A percentile compares a stretch with the other conserved stretches of the same genome.
Conservation (phyloP, 2,113 vertebrate genomes). For the Ceratotherium simum region DNA sequence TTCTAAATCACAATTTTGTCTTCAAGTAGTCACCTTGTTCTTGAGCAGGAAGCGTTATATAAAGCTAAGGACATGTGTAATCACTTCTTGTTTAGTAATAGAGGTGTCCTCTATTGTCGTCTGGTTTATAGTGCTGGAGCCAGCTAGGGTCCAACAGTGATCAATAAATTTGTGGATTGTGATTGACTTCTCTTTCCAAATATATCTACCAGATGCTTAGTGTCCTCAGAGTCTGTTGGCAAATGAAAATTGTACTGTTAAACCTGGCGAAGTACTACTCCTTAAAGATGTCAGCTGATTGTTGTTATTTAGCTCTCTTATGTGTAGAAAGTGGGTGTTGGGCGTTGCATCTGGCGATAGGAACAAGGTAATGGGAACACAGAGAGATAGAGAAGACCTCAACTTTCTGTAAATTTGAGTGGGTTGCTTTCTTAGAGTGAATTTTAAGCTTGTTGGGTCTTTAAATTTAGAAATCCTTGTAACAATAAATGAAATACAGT, state of each 20-base stretch:
- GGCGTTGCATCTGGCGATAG: neutral
- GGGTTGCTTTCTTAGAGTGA: neutral
- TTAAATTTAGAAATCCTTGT: slow-evolving; percentile 26
- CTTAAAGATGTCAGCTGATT: neutral
- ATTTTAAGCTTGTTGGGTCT: slow-evolving; percentile 9
- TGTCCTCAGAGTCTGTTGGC: neutral
- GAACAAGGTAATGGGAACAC: neutral
- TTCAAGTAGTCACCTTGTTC: neutral
- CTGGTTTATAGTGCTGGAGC: neutral
- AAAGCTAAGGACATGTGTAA: neutral
- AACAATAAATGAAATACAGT: slow-evolving; percentile 26
- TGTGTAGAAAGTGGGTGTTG: neutral
- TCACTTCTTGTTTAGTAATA: neutral
- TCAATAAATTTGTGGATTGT: neutral
- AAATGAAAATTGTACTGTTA: slow-evolving; percentile 12
- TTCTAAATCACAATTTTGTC: neutral
- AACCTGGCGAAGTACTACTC: neutral
- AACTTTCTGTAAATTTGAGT: slow-evolving; percentile 33
- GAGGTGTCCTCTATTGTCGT: neutral
- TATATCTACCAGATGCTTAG: neutral
- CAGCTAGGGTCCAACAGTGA: neutral
- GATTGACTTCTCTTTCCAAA: neutral
- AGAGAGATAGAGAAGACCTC: neutral
- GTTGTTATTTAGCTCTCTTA: neutral
- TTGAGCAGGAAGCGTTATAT: neutral